Percentiles rank a stretch among this genome's conserved stretches.
phyloP scores from a whole-genome alignment of 2,797 vertebrate species.

The Hapalemur alaotrensis region DNA sequence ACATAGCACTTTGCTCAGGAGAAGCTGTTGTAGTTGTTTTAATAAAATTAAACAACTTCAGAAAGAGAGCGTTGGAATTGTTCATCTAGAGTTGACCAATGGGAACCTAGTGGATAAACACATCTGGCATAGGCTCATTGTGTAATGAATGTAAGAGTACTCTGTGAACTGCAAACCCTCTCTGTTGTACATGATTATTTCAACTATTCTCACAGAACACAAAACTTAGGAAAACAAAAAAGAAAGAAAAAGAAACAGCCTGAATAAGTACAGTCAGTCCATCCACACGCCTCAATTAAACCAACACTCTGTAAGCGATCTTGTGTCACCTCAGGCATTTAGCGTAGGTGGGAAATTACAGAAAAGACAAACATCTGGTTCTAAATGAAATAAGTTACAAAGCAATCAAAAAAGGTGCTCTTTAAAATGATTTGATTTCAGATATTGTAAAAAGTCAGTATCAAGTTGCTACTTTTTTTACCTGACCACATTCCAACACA shows the following conservation, averaged over 20 bases:
- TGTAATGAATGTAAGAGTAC: background rate
- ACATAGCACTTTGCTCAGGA: background rate
- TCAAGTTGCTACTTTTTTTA: background rate
- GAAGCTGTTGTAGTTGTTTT: background rate
- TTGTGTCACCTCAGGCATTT: background rate
- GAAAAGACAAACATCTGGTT: background rate
- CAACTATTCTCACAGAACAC: background rate
- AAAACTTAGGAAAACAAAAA: background rate
- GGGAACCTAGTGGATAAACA: background rate
- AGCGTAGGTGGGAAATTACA: background rate
- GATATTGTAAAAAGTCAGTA: background rate
- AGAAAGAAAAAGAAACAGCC: background rate
- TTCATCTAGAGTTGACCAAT: background rate
- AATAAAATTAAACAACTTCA: background rate
- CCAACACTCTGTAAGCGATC: background rate
- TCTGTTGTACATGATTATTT: background rate
- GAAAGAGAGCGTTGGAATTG: background rate
- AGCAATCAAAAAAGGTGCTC: background rate
- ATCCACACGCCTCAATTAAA: background rate
- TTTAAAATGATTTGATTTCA: conserved; percentile 38
- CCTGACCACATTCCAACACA: background rate
- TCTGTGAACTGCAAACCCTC: background rate
- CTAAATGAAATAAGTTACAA: background rate
- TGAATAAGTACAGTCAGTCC: background rate
- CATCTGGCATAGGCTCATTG: background rate